Base-by-base conservation (phyloP, 2,797 vertebrate species). In the Coccyzus lansbergi region DNA sequence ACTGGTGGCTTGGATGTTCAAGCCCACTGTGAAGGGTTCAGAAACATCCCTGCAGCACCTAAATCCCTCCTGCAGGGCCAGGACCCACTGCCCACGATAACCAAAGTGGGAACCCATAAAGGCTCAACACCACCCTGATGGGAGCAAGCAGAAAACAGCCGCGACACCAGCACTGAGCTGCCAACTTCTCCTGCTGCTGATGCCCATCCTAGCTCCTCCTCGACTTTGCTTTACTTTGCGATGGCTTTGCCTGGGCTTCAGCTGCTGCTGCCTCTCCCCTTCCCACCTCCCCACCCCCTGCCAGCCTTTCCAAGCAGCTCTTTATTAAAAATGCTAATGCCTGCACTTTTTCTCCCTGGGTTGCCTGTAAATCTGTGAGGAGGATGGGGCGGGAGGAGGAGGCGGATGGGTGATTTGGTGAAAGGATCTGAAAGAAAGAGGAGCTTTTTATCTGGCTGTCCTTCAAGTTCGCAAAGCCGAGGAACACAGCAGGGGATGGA, bases 311-410 rank as follows among this genome's bases (percentile, higher is more conserved):
- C 83, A 92, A 91, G 87, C 86, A 71, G 92, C 76, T 91, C 88
- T 97, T 97, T 92, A 97, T 97, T 94, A 95, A 97, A 97, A 96
- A 97, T 97, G 97, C 95, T 97, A 97, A 97, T 97, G 83, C 83
- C 2, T 44, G 93, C 94, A 75, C 91, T 97, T 97, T 96, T 97
- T 96, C 95, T 96, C 81, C 78, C 85, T 42, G 77, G 85, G 93
- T 94, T 95, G 96, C 91, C 60, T 13, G 9, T 86, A 93, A 96
- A 96, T 42, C 92, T 90, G 88, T 8, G 26, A 94, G 91, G 68
- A 92, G 88, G 92, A 94, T 33, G 44, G 83, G 87, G 86, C 4
- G 53, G 90, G 88, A 90, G 52, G 84, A 92, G 93, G 76, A 88
- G 90, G 88, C 18, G 24, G 93, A 83, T 40, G 87, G 89, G 80